Percentiles rank a stretch among this genome's conserved stretches.
These are phyloP conservation scores for Australoheros facetus DNA, from an alignment of 2,797 vertebrate species.

Conservation along the genomic window DNA sequence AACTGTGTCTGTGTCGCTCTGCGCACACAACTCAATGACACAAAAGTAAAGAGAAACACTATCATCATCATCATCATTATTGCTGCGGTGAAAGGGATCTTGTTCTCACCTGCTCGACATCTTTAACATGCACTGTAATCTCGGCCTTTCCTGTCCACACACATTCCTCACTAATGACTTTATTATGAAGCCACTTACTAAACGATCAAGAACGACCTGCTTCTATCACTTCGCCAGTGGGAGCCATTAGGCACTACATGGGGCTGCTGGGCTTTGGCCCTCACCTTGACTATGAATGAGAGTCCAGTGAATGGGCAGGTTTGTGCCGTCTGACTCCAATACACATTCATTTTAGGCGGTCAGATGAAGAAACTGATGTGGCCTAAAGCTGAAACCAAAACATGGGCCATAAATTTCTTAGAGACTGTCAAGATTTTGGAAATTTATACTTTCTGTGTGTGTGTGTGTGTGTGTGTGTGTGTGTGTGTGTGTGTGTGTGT, in stretches of 20 bases:
- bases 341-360: slow-evolving; percentile 46
- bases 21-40: slow-evolving; percentile 67
- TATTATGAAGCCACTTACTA: slow-evolving; percentile 68
- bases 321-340: slow-evolving; percentile 75
- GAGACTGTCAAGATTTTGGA: neutral
- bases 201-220: slow-evolving; percentile 40
- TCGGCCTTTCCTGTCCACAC: slow-evolving; percentile 57
- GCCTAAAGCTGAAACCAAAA: neutral
- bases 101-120: slow-evolving; percentile 73
- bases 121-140: slow-evolving; percentile 68
- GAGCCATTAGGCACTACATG: slow-evolving; percentile 47
- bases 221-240: slow-evolving; percentile 38
- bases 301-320: slow-evolving; percentile 58
- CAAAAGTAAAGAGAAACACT: slow-evolving; percentile 72
- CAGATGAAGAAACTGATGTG: neutral
- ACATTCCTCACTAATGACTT: slow-evolving; percentile 71
- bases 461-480: too few relatives aligned
- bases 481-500: too few relatives aligned
- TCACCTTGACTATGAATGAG: slow-evolving; percentile 71
- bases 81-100: slow-evolving; percentile 63
- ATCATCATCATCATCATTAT: slow-evolving; percentile 65
- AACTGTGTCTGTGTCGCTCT: neutral
- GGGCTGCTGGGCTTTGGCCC: slow-evolving; percentile 50
- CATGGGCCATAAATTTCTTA: too few relatives aligned
- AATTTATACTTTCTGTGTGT: neutral